Percentiles rank a stretch among this genome's conserved stretches.
Evolutionary conservation across 2,797 vertebrate genomes (phyloP).

Genomic region (Iguana delicatissima): DNA sequence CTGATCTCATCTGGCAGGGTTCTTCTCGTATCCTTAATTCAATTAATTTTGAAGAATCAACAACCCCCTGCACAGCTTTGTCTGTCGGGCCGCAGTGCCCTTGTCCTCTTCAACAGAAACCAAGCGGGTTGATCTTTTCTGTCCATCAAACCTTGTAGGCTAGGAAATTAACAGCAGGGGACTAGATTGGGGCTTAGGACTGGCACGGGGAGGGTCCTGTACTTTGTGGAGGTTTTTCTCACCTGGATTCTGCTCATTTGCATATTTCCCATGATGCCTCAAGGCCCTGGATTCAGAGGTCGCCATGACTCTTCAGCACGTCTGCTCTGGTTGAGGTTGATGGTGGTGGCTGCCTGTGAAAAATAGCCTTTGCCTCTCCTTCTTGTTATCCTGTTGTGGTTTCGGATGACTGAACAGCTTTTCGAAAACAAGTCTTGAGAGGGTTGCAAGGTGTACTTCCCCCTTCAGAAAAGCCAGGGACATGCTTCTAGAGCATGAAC

Average conservation of each 20-base stretch:
- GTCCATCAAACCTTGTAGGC: background rate
- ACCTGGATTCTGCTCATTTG: background rate
- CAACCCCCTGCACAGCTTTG: background rate
- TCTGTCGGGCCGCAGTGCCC: background rate
- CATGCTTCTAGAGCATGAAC: background rate
- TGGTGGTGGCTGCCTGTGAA: background rate
- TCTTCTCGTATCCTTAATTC: background rate
- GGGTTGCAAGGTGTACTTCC: background rate
- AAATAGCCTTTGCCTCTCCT: background rate
- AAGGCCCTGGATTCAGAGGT: background rate
- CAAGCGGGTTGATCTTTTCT: background rate
- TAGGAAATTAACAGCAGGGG: background rate
- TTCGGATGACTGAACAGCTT: no score
- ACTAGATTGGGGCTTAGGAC: background rate
- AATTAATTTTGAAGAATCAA: no score
- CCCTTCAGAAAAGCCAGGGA: background rate
- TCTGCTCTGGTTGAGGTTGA: background rate
- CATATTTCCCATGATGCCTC: background rate
- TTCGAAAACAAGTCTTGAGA: background rate
- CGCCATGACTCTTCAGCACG: background rate
- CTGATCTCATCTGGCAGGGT: background rate
- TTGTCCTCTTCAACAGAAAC: background rate
- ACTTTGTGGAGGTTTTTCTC: background rate
- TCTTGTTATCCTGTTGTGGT: background rate
- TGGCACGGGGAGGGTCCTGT: no score